Evolutionary conservation across 23 tunicate genomes (phyloP).

Genomic region (Styela plicata): DNA sequence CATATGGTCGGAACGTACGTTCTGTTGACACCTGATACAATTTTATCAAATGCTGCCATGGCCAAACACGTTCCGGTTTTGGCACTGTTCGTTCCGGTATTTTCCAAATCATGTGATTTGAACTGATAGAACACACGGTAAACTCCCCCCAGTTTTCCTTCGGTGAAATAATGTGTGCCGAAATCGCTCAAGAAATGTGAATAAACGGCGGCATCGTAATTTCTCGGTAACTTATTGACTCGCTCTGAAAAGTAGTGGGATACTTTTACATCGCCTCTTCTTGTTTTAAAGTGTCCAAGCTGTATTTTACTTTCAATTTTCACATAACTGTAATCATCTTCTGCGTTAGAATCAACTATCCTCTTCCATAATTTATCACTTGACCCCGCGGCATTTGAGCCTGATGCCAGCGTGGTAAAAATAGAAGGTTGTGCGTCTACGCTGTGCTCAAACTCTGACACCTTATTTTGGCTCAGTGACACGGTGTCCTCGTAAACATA

Average conservation of each 20-base stretch:
- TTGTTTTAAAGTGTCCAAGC: slow-evolving; percentile 19
- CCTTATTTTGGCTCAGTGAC: slow-evolving; percentile 7
- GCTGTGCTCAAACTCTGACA: slow-evolving; percentile 16
- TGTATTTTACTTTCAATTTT: slow-evolving; percentile 19
- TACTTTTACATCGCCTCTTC: slow-evolving; percentile 17
- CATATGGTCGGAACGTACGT: slow-evolving; percentile 4
- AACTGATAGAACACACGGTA: slow-evolving; percentile 11
- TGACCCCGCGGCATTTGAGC: slow-evolving; percentile 17
- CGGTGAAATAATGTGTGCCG: slow-evolving; percentile 31
- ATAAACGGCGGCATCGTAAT: slow-evolving; percentile 18
- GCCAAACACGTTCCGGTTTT: neutral
- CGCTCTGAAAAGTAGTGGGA: slow-evolving; percentile 18
- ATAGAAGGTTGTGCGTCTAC: slow-evolving; percentile 22
- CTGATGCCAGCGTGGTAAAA: neutral
- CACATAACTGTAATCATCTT: slow-evolving; percentile 15
- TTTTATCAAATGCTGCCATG: neutral
- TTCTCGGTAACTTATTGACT: neutral
- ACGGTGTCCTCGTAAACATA: slow-evolving; percentile 23
- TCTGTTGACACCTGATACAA: neutral
- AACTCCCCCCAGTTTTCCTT: slow-evolving; percentile 13
- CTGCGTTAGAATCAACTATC: slow-evolving; percentile 13
- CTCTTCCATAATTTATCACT: slow-evolving; percentile 21
- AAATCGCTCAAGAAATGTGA: slow-evolving; percentile 25
- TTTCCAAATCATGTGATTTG: slow-evolving; percentile 14
- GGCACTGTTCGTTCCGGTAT: neutral